Base-by-base conservation (phyloP, 1,140 invertebrate genomes). In the Yoshiicerus persimilis region DNA sequence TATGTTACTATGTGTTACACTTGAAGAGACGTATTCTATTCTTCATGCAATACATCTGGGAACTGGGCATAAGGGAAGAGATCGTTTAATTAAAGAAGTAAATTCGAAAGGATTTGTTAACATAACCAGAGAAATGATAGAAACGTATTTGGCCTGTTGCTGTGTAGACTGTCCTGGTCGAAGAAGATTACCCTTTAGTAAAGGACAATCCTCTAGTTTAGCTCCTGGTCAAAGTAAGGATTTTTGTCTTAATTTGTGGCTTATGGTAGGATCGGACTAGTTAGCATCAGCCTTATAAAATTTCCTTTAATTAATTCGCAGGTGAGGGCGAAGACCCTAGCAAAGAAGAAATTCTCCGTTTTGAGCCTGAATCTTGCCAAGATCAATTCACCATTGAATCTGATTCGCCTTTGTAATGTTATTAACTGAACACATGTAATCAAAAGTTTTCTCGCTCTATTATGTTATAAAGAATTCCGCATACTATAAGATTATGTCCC, bases 21-120 rank as follows among this genome's bases (percentile, higher is more conserved):
- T 87, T 77, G 86, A 87, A 20, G 86, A 87, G 34, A 77, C 86
- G 13, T 87, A 38, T 87, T 27, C 23, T 25, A 87, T 87, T 80
- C 66, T 87, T 41, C 32, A 87, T 87, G 23, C 30, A 10, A 16
- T 87, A 16, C 86, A 87, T 47, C 34, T 87, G 13, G 39, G n/a
- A 20, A 39, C 34, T 77, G 86, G 86, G 4, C 86, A 87, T 87
- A 87, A 75, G 62, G 86, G 86, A 77, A 75, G 86, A 41, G 86
- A 87, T 77, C 30, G 86, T 27, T 87, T 87, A 77, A 41, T 87
- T 25, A 47, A 87, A 25, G 86, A 87, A 39, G 34, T 80, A 23
- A 64, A n/a, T 41, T 25, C 38, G 23, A 47, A 34, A 34, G 64
- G 66, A 38, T 87, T 27, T 77, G 70, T 70, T 20, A 87, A 87